phyloP scores from a whole-genome alignment of 2,113 vertebrate genomes.

The Ranitomeya imitator region DNA sequence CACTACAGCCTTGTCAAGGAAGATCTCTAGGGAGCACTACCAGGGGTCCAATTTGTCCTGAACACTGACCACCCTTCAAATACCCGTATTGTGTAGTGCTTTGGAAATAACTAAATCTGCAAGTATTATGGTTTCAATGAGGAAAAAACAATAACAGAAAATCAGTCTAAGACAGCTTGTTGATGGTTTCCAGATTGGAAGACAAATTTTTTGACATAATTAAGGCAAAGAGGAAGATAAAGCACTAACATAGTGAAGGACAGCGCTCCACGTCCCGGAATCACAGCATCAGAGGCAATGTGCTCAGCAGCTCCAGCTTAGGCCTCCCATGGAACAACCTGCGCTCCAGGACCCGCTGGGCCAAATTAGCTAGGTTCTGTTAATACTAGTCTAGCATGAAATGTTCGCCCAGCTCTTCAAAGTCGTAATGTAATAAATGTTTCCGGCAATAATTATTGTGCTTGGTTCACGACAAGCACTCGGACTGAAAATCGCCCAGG shows the following conservation, averaged over 20 bases:
- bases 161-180: neutral
- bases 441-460: constrained; percentile 45
- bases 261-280: neutral
- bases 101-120: too few species aligned
- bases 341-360: neutral
- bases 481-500: neutral
- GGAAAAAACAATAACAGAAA: neutral
- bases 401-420: neutral
- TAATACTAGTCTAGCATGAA: constrained; percentile 36
- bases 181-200: neutral
- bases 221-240: neutral
- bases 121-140: too few species aligned
- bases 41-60: too few species aligned
- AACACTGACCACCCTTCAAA: too few species aligned
- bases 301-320: neutral
- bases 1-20: too few species aligned
- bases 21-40: too few species aligned
- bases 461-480: constrained; percentile 27
- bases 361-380: constrained; percentile 15
- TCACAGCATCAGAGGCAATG: neutral
- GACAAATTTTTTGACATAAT: neutral
- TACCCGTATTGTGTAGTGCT: too few species aligned
- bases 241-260: neutral
- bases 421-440: constrained; percentile 33
- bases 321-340: neutral